Conservation (phyloP, 2,797 vertebrate species). For the Prunella strophiata region DNA sequence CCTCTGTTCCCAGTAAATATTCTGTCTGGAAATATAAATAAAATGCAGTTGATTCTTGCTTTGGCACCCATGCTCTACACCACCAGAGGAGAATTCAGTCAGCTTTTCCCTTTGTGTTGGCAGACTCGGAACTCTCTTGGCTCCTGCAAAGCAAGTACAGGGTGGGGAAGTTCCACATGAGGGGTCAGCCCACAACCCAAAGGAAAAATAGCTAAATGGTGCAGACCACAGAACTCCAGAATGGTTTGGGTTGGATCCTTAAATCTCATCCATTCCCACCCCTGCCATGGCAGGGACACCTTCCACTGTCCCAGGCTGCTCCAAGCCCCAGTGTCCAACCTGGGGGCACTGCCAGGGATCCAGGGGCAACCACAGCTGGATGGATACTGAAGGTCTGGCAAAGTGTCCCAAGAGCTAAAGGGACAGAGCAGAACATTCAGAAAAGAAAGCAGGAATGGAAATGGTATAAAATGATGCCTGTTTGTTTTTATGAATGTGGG, state of each 20-base stretch:
- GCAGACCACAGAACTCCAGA: not conserved
- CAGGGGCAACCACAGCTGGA: not conserved
- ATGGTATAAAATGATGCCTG: accelerated
- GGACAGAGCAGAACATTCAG: not conserved
- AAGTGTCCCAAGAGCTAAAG: not conserved
- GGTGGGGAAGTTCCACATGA: not conserved
- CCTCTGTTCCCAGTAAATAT: conserved; percentile 55
- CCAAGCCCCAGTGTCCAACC: accelerated
- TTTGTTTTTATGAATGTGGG: not conserved
- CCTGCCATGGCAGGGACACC: not conserved
- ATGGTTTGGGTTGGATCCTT: not conserved
- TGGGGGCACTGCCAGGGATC: not conserved
- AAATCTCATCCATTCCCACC: accelerated
- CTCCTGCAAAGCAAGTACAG: not conserved
- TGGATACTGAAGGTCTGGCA: not conserved
- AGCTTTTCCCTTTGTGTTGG: not conserved
- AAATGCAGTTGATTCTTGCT: conserved; percentile 18
- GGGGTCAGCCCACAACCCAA: not conserved
- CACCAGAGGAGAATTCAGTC: not conserved
- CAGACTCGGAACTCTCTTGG: not conserved
- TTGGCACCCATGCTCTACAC: not conserved
- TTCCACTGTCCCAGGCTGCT: not conserved
- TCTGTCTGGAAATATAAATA: conserved; percentile 54
- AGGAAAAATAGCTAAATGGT: not conserved
- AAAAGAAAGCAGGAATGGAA: not conserved